A percentile compares a stretch with the other conserved stretches of the same genome.
Conservation (phyloP, 2,888 invertebrate genomes). For the Drosophila rubida region DNA sequence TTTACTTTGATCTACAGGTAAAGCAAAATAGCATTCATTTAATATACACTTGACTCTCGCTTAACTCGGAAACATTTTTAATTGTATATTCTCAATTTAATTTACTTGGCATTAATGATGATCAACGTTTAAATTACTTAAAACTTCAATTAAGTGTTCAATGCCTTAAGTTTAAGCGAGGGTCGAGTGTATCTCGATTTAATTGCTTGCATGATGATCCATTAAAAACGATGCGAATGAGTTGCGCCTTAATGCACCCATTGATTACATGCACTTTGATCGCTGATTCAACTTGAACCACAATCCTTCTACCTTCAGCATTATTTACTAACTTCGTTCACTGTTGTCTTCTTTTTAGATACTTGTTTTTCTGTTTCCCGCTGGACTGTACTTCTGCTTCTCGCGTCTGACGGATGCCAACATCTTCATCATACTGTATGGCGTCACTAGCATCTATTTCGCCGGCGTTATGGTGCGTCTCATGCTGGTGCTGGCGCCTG, state of each 20-base stretch:
- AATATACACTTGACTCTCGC: too few relatives aligned
- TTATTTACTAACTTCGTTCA: not conserved
- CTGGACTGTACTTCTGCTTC: constrained; percentile 99
- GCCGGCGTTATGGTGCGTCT: constrained; percentile 99
- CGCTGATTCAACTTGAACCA: constrained; percentile 85
- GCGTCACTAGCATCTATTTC: constrained; percentile 99
- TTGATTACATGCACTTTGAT: constrained; percentile 88
- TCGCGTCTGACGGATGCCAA: constrained; percentile 96
- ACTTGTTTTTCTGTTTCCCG: constrained; percentile 97
- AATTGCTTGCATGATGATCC: constrained; percentile 42
- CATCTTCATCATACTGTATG: constrained; percentile 98
- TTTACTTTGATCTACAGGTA: constrained; percentile 98
- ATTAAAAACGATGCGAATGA: constrained; percentile 65
- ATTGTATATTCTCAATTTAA: too few relatives aligned
- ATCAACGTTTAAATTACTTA: too few relatives aligned
- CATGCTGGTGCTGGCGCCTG: constrained; percentile 98
- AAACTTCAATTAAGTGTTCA: too few relatives aligned
- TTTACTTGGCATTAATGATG: too few relatives aligned
- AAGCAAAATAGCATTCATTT: not conserved
- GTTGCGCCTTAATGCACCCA: constrained; percentile 83
- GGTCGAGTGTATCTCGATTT: not conserved
- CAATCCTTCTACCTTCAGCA: not conserved
- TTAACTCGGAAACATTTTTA: too few relatives aligned
- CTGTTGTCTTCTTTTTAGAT: constrained; percentile 87
- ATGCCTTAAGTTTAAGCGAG: too few relatives aligned